These are phyloP conservation scores for Aplochiton taeniatus DNA, from an alignment of 2,797 vertebrate genomes.

Conservation along the genomic window DNA sequence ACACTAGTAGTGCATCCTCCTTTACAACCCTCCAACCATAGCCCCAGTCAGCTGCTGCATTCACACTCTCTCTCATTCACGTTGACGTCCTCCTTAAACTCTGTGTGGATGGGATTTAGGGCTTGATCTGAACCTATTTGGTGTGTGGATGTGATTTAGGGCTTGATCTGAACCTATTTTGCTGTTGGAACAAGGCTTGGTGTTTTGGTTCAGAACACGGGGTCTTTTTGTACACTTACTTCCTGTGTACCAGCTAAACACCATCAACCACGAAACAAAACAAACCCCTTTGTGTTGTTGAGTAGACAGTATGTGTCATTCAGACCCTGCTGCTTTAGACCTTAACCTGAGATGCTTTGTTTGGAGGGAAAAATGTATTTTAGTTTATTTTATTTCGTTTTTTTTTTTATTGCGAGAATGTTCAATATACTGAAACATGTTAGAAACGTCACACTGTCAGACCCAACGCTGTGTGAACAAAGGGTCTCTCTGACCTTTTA, in stretches of 20 bases:
- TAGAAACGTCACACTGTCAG: too few species aligned
- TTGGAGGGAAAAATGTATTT: too few species aligned
- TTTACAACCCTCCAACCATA: neutral
- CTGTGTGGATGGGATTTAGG: neutral
- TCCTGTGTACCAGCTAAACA: conserved; percentile 41
- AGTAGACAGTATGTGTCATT: too few species aligned
- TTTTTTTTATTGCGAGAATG: too few species aligned
- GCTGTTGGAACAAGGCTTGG: conserved; percentile 36
- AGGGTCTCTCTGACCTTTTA: too few species aligned
- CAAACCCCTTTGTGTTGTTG: too few species aligned
- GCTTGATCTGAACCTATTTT: conserved; percentile 16
- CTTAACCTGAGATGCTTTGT: too few species aligned
- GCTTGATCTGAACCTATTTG: too few species aligned
- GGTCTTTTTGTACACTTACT: conserved; percentile 41
- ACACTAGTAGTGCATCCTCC: neutral
- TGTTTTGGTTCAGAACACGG: conserved; percentile 31
- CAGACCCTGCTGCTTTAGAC: too few species aligned
- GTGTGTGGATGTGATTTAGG: conserved; percentile 35
- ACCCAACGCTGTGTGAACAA: too few species aligned
- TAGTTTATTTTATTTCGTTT: too few species aligned
- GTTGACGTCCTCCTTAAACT: conserved; percentile 6
- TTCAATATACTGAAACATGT: too few species aligned
- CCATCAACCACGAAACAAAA: conserved; percentile 28
- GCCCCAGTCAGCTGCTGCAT: conserved; percentile 47
- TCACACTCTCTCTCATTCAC: conserved; percentile 31